Conservation (phyloP, 37 sponge, comb jelly and placozoan species). For the Hexactinellida sp. region DNA sequence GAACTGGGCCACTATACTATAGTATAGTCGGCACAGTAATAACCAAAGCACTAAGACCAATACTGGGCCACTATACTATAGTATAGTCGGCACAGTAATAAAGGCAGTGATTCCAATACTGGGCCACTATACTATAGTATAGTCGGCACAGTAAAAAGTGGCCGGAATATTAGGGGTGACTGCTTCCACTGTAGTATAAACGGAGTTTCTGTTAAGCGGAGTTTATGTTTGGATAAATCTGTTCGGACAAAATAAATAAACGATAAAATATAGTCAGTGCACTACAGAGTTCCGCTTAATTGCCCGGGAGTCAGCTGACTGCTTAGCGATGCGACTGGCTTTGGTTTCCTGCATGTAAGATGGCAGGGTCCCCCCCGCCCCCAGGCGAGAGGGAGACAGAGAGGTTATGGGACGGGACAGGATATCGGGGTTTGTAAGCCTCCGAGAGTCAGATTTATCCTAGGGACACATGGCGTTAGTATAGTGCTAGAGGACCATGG, state of each 20-base stretch:
- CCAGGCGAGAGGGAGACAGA: neutral
- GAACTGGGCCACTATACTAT: no score
- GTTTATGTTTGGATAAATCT: neutral
- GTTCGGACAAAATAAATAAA: neutral
- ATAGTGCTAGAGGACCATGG: no score
- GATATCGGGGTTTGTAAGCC: neutral
- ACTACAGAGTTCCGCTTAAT: neutral
- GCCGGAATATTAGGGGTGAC: no score
- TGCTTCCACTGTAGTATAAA: no score
- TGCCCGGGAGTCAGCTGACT: neutral
- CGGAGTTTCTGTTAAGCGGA: no score
- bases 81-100: no score
- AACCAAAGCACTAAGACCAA: no score
- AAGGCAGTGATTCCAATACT: no score
- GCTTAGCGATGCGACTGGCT: neutral
- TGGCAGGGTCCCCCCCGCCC: neutral
- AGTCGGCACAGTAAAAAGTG: no score
- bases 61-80: no score
- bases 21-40: no score
- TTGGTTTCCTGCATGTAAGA: neutral
- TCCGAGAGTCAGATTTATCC: neutral
- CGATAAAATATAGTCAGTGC: neutral
- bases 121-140: no score
- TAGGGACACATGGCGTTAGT: neutral
- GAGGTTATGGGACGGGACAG: neutral